phyloP scores from a whole-genome alignment of 1,140 invertebrate species.

The Bombus pyrosoma region DNA sequence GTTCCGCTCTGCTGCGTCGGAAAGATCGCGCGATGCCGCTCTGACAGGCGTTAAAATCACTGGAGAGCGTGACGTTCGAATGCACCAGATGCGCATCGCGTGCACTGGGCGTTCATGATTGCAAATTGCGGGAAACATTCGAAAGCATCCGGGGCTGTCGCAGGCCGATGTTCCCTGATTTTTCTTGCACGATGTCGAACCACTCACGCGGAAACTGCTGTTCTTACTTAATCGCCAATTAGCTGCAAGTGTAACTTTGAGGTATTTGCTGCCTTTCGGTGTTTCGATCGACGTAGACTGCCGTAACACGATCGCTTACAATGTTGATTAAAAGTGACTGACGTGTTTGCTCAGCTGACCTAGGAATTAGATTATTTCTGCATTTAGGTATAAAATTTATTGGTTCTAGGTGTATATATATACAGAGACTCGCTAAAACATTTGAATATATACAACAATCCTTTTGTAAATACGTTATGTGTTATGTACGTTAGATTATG shows the following conservation, averaged over 20 bases:
- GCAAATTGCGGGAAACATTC: slow-evolving; percentile 63
- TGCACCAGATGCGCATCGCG: slow-evolving; percentile 63
- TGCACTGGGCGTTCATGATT: slow-evolving; percentile 62
- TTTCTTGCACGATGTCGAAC: slow-evolving; percentile 45
- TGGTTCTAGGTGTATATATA: too few relatives aligned
- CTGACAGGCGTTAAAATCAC: slow-evolving; percentile 65
- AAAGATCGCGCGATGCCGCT: slow-evolving; percentile 42
- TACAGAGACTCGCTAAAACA: not conserved
- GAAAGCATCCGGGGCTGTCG: slow-evolving; percentile 56
- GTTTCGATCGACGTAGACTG: not conserved
- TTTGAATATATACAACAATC: not conserved
- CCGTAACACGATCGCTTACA: not conserved
- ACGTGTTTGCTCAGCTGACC: not conserved
- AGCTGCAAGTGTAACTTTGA: slow-evolving; percentile 12
- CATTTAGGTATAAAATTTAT: not conserved
- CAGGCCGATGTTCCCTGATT: slow-evolving; percentile 35
- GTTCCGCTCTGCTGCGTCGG: slow-evolving; percentile 54
- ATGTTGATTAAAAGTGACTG: not conserved
- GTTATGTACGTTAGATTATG: too few relatives aligned
- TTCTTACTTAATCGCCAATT: slow-evolving; percentile 30
- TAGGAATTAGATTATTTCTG: not conserved
- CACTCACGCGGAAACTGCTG: slow-evolving; percentile 37
- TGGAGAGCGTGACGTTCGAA: slow-evolving; percentile 64
- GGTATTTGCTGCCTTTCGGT: slow-evolving; percentile 1
- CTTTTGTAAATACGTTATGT: too few relatives aligned